phyloP scores from a whole-genome alignment of 2,113 vertebrate species.

The Anoplopoma fimbria region DNA sequence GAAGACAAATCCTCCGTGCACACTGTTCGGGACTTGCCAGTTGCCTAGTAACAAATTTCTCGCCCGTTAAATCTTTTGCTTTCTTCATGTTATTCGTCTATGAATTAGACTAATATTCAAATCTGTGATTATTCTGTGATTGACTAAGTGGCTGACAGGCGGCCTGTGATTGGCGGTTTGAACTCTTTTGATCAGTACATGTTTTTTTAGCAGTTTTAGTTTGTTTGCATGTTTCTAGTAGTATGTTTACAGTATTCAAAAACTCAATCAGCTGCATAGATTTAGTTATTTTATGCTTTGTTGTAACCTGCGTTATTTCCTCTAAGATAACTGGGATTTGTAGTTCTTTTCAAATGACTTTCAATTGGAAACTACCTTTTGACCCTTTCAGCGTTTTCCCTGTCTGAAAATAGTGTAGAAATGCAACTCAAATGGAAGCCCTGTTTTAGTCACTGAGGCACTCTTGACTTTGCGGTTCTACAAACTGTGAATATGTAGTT shows the following conservation, averaged over 20 bases:
- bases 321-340: neutral
- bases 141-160: neutral
- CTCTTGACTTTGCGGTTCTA: slow-evolving; percentile 1
- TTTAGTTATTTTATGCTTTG: neutral
- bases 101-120: neutral
- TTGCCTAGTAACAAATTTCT: slow-evolving; percentile 15
- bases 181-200: neutral
- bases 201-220: neutral
- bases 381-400: neutral
- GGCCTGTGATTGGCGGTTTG: slow-evolving; percentile 39
- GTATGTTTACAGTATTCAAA: slow-evolving; percentile 16
- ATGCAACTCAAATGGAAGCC: neutral
- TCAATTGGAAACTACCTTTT: neutral
- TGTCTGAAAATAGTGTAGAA: neutral
- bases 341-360: slow-evolving; percentile 1
- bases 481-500: neutral
- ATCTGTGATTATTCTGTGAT: neutral
- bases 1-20: neutral
- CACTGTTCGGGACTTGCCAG: neutral
- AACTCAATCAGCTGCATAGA: no score
- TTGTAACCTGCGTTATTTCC: neutral
- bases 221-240: neutral
- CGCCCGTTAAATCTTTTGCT: neutral
- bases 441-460: neutral
- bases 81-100: neutral